Evolutionary conservation across 1,140 invertebrate genomes (phyloP).

Genomic region (Brachionus angularis): DNA sequence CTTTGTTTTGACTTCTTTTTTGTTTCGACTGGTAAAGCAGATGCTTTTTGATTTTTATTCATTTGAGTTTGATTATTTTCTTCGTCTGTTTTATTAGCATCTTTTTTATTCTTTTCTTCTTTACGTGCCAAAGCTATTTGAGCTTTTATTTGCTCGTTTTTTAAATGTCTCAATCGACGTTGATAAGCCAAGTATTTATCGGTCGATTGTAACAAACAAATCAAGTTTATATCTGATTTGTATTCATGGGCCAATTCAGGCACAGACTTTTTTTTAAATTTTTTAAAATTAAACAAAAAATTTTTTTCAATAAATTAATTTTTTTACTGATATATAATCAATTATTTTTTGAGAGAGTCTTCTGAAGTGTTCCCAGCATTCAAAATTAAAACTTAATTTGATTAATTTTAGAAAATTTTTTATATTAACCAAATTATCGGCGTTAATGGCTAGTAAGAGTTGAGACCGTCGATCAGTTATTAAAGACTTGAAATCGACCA

Average conservation of each 20-base stretch:
- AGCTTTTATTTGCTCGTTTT: constrained; percentile 41
- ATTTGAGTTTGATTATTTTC: background rate
- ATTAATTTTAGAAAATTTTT: constrained; percentile 52
- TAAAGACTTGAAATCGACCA: background rate
- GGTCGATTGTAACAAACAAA: constrained; percentile 6
- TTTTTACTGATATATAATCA: background rate
- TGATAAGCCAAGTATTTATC: constrained; percentile 7
- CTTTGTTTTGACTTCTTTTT: too few relatives aligned
- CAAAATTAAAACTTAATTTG: constrained; percentile 56
- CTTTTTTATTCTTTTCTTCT: constrained; percentile 30
- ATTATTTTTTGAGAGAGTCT: constrained; percentile 49
- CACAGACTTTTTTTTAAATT: background rate
- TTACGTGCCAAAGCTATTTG: background rate
- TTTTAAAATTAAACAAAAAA: background rate
- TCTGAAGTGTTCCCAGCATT: constrained; percentile 56
- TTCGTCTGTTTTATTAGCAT: background rate
- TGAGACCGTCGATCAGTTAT: too few relatives aligned
- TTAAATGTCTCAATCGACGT: constrained; percentile 12
- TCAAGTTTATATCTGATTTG: background rate
- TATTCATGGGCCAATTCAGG: background rate
- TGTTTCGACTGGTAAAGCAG: too few relatives aligned
- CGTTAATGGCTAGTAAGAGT: too few relatives aligned
- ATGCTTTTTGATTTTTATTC: background rate
- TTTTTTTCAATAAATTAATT: background rate
- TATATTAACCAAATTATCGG: constrained; percentile 46